Base-by-base conservation (phyloP, 2,797 vertebrate genomes). In the Platalea minor region DNA sequence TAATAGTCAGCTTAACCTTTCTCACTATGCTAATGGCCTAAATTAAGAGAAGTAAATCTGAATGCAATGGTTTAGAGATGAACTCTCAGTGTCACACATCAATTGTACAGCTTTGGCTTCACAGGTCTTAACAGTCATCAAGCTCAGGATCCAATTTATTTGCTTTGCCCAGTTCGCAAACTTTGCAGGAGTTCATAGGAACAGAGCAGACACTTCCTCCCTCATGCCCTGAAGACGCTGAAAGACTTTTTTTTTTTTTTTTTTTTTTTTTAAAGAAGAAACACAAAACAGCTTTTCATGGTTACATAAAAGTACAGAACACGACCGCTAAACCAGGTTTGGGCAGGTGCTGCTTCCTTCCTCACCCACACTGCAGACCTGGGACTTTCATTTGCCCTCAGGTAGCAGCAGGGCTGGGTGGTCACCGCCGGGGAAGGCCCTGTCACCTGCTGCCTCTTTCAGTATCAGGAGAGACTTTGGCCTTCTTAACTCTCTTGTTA, bases 1-100 rank as follows among this genome's bases (percentile, higher is more conserved):
- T 82, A 96, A 91, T 7, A 91, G 88, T 73, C 76, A 92, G 50
- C 28, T 85, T 80, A 96, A 95, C 69, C 68, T 89, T 94, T 94
- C 69, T 95, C 51, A 77, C 72, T 87, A 61, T 91, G 67, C 70
- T 89, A 92, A 92, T 69, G 12, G 35, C 35, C 53, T 91, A 90
- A 89, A 95, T 82, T 51, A 94, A 93, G 82, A 89, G 51, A 57
- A 85, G 75, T 74, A 88, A 96, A 95, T 88, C 67, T 85, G 79
- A 95, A 67, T 64, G 91, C 70, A 84, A 3, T 12, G 41, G 76
- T 72, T 88, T 67, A 54, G 72, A 53, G 75, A 86, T 43, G 31
- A 93, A 69, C 69, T 91, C 20, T 45, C 46, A 10, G 11, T 23
- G 74, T 17, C 64, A 63, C 46, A 51, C 50, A 69, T 20, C 69